Base-by-base conservation (phyloP, 2,113 vertebrate genomes). In the Catagonus wagneri region DNA sequence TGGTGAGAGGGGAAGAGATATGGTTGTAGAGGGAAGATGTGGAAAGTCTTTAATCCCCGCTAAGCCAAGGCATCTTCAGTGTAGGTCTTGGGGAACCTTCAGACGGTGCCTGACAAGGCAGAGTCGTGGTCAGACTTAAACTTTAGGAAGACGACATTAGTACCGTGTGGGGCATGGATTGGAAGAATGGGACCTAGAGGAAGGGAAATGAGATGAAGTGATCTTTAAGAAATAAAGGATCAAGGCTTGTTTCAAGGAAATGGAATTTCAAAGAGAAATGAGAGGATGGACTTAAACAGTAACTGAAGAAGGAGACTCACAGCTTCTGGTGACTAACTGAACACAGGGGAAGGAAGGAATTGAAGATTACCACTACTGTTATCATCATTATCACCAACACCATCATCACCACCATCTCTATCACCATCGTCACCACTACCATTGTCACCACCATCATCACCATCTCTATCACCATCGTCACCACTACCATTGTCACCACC, bases 361-460 rank as follows among this genome's bases (percentile, higher is more conserved):
- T 68, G 14, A 36, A 58, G 83, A 27, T 60, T 52, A 63, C 36
- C 32, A 19, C 6, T 2, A 2, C 32, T 20, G 2, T n/a, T 25
- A 60, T 8, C 20, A 66, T 25, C 13, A 27, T 0, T 16, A 27
- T 0, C 39, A 23, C 5, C 29, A 52, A 3, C 10, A 15, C 1
- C 34, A 68, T 7, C 29, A 27, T 3, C 44, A 69, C 2, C 44
- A 54, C 13, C 19, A 54, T 15, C 29, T 34, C 14, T 3, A 61
- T 11, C 12, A n/a, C 7, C 2, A 75, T 6, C 36, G 22, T 5
- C 1, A 36, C 7, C 36, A 80, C 4, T 0, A 29, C 1, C 12
- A 2, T 4, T 5, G 19, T 5, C 29, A 66, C 1, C 1, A 75
- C 4, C 12, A 17, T 1, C 20, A 36, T 7, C 44, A 8, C 44